Evolutionary conservation across 2,888 invertebrate genomes (phyloP), one percentile per base, ranked within the genome.

Genomic region (Eupithecia insigniata): DNA sequence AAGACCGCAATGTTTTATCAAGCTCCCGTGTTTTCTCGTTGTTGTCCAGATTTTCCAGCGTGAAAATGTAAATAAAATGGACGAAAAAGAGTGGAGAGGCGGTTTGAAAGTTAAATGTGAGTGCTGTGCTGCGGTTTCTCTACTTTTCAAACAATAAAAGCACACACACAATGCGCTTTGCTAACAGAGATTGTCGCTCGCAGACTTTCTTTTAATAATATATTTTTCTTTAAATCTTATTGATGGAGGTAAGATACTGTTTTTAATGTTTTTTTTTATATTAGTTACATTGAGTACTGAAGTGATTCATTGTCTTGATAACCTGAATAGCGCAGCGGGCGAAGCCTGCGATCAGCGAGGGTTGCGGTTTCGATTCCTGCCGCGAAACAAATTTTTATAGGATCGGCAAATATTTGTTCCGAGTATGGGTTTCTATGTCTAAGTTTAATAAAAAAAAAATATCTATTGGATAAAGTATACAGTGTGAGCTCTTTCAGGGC

Each of bases 91-190:
- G 55, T 46, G n/a, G 64, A 72, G 69, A 80, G 78, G 77, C 74
- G 79, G 81, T 79, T 81, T 70, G 67, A 80, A 82, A 85, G 83
- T 83, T 85, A 82, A 83, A 84, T 86, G 83, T 73, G 79, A 82
- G 80, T 82, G 76, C 80, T 78, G 67, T 80, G 84, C 81, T 76
- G 81, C 78, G 85, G 85, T 79, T 79, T 78, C 73, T 74, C 75
- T 76, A 78, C 73, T 76, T 81, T 72, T 69, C 73, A 74, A 81
- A 80, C 76, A 76, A 78, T 66, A 66, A 66, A 67, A 65, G 68
- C 58, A 39, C 71, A 69, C 71, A 69, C 68, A 58, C 28, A 66
- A 66, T 70, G 34, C 67, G 62, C 71, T 71, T 71, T 67, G 46
- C 66, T 66, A 69, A 36, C 34, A 66, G 28, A 61, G n/a, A 69